Conservation (phyloP, 2,797 vertebrate genomes). For the Myotis pilosus region DNA sequence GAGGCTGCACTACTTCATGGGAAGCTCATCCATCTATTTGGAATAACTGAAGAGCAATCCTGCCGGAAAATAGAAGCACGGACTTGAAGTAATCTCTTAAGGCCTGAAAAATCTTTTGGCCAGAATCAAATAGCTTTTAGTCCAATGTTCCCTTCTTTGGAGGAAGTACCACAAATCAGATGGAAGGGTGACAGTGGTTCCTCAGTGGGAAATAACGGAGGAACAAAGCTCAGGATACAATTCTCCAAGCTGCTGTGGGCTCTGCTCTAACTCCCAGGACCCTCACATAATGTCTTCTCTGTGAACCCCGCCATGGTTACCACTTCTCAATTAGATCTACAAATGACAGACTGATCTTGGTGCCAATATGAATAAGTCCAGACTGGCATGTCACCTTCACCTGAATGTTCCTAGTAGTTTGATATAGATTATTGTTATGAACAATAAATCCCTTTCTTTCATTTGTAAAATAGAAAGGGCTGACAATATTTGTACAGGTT, state of each 20-base stretch:
- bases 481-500: neutral
- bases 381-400: neutral
- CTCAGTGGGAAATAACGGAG: neutral
- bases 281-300: neutral
- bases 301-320: accelerated
- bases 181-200: neutral
- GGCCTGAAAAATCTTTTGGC: constrained; percentile 14
- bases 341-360: neutral
- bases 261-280: neutral
- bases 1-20: neutral
- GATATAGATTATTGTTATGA: neutral
- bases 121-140: neutral
- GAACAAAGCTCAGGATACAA: accelerated
- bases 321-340: neutral
- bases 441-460: neutral
- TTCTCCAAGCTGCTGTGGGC: neutral
- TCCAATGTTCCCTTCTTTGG: neutral
- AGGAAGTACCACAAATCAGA: neutral
- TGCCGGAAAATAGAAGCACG: neutral
- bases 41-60: neutral
- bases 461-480: neutral
- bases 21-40: neutral
- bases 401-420: neutral
- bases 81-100: neutral
- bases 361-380: neutral